Evolutionary conservation across 1,140 invertebrate species (phyloP), one percentile per base, ranked within the genome.

Genomic region (Phthorimaea operculella): DNA sequence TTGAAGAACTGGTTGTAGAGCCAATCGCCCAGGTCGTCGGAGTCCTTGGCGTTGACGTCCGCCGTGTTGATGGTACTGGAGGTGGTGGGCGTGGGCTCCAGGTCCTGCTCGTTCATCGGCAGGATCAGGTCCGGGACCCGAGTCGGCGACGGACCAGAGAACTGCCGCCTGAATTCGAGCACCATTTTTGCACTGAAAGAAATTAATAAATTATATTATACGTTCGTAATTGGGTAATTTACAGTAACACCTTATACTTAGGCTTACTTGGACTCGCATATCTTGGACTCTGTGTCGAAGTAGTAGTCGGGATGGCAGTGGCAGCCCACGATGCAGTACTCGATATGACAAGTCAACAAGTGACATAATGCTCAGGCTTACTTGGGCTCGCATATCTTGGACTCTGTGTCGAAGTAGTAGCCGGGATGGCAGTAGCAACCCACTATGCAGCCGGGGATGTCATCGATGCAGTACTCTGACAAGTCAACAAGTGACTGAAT

Each of bases 351-450:
- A n/a, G n/a, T n/a, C n/a, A n/a, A n/a, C n/a, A n/a, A n/a, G n/a
- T n/a, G n/a, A n/a, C n/a, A n/a, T n/a, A n/a, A n/a, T n/a, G n/a
- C n/a, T n/a, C n/a, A n/a, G n/a, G n/a, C n/a, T n/a, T 78, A 83
- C 80, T 80, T 83, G 33, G 72, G 74, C 69, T 83, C 80, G 55
- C 80, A 83, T 68, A 82, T 75, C 72, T 83, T 83, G 6, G 70
- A 65, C 15, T 79, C 76, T 0, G 78, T 81, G 47, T 83, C 80
- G 52, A 83, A 83, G 52, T 80, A 83, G 47, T 78, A 83, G 48
- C 80, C 80, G 0, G 80, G 80, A 44, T 80, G 74, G 45, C 80
- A 80, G 42, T 82, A 74, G 51, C 79, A 83, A 12, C 80, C 80
- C 16, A 82, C 55, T 1, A 83, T 64, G 16, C 79, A 82, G 1